Base-by-base conservation (phyloP, 2,888 invertebrate species). In the Harmothoe impar region DNA sequence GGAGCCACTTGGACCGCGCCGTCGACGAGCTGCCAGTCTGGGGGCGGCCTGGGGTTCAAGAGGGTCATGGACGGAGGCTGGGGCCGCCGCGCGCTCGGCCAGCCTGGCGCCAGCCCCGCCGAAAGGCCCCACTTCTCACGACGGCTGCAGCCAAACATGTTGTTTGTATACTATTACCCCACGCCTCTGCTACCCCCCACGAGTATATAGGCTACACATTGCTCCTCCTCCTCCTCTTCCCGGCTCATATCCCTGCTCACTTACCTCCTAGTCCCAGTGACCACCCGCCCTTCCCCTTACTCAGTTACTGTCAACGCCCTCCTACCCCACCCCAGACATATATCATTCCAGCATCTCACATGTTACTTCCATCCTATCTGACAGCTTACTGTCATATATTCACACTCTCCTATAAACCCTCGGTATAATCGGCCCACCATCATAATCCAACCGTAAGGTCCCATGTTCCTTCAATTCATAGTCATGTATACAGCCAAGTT, bases 101-200 rank as follows among this genome's bases (percentile, higher is more conserved):
- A 86, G 54, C 54, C 86, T 56, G 56, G 54, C 86, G 56, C 86
- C 86, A 54, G 29, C 5, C 52, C 84, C 84, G 35, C 78, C 84
- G 23, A 84, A 33, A 35, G n/a, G 51, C 84, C 84, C 84, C 43
- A 25, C 43, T 43, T 51, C 52, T 56, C 86, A 52, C 86, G 54
- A 52, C 86, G 25, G 17, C 86, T 0, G 54, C 54, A 20, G 54
- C 25, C 86, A 54, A 86, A 54, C 86, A 86, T 33, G 31, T 20
- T 81, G 81, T 81, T 81, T 81, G 81, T 81, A 81, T 81, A 81
- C 81, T 81, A 81, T 81, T 81, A 81, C 54, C 54, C 54, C 86
- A 29, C 86, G 54, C 84, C 84, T 20, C 84, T 51, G 43, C 84
- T n/a, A 23, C 78, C 29, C 78, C 78, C 78, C 31, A 68, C 29